Percentiles rank a stretch among this genome's conserved stretches.
Evolutionary conservation across 2,113 vertebrate species (phyloP).

Genomic region (Eolophus roseicapilla): DNA sequence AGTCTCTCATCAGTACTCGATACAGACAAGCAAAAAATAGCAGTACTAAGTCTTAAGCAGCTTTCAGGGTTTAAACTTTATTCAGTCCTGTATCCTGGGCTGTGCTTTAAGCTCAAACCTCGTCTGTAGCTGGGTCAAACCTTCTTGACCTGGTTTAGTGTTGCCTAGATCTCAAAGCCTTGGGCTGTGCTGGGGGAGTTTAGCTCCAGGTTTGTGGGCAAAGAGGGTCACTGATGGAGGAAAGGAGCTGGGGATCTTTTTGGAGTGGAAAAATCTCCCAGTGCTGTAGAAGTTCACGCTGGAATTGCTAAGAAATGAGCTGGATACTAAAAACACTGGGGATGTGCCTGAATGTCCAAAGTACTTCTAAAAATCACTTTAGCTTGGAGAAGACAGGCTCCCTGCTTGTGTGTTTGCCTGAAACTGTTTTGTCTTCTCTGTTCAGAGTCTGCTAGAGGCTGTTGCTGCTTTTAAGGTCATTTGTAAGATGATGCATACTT

Average conservation of each 20-base stretch:
- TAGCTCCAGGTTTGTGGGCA: neutral
- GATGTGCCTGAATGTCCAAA: neutral
- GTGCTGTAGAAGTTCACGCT: neutral
- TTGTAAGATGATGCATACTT: fast-evolving
- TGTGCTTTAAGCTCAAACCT: neutral
- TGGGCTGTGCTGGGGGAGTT: neutral
- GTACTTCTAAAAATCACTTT: fast-evolving
- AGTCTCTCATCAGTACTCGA: neutral
- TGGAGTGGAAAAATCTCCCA: fast-evolving
- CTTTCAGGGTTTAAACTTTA: neutral
- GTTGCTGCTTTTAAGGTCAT: neutral
- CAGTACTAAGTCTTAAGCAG: neutral
- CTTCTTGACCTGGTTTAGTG: neutral
- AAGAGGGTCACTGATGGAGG: fast-evolving
- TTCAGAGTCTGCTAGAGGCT: neutral
- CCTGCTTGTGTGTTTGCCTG: fast-evolving
- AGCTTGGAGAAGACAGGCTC: neutral
- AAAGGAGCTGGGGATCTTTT: fast-evolving
- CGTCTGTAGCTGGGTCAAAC: neutral
- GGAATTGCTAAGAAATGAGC: neutral
- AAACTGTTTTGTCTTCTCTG: neutral
- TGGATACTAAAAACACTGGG: fast-evolving
- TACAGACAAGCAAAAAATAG: neutral
- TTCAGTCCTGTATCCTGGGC: neutral
- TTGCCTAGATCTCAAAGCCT: neutral